Evolutionary conservation across 2,797 vertebrate genomes (phyloP).

Genomic region (Sebastes taczanowskii): DNA sequence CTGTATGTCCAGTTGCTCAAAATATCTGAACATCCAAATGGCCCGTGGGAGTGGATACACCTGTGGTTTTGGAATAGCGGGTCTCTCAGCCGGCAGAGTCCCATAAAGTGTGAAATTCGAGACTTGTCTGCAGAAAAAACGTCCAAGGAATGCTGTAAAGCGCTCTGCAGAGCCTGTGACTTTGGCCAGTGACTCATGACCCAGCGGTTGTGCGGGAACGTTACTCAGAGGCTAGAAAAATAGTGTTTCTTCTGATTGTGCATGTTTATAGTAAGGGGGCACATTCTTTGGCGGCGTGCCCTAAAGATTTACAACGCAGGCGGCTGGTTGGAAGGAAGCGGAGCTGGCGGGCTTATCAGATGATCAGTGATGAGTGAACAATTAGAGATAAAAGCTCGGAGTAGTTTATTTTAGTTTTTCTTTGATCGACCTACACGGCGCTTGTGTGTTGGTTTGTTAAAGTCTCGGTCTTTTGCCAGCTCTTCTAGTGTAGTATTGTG

Average conservation of each 20-base stretch:
- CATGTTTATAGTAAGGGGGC: constrained; percentile 37
- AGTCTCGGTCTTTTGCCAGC: not conserved
- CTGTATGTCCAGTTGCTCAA: constrained; percentile 43
- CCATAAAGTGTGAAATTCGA: constrained; percentile 73
- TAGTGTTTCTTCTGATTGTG: constrained; percentile 22
- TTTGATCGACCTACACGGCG: constrained; percentile 7
- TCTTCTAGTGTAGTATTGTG: not conserved
- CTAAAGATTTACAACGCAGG: constrained; percentile 16
- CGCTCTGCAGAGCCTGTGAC: constrained; percentile 35
- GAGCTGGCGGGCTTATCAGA: constrained; percentile 44
- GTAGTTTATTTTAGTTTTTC: constrained; percentile 37
- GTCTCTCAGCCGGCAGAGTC: constrained; percentile 42
- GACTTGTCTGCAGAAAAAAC: constrained; percentile 52
- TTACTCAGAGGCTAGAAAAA: constrained; percentile 36
- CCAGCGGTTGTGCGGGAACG: constrained; percentile 5
- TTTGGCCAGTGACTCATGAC: constrained; percentile 46
- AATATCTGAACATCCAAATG: constrained; percentile 44
- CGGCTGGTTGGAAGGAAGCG: constrained; percentile 31
- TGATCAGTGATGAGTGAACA: constrained; percentile 53
- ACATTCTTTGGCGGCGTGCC: constrained; percentile 42
- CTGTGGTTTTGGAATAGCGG: constrained; percentile 66
- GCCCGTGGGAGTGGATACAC: constrained; percentile 59
- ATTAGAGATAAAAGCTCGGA: constrained; percentile 19
- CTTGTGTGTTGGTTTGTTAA: not conserved
- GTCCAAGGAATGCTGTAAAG: constrained; percentile 71